Evolutionary conservation across 2,888 invertebrate species (phyloP).

Genomic region (Sepioteuthis lessoniana): DNA sequence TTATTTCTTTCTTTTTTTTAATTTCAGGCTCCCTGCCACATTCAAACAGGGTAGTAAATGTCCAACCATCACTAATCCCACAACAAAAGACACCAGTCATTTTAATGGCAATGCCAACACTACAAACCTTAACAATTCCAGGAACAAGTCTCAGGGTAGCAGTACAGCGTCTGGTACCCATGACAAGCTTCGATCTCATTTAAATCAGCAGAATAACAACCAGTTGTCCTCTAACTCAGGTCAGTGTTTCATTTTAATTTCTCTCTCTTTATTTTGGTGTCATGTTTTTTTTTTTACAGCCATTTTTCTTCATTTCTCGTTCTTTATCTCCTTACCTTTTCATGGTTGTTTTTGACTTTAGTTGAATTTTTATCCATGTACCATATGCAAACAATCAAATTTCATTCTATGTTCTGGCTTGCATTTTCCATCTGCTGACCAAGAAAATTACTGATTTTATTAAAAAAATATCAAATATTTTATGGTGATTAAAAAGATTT

Average conservation of each 20-base stretch:
- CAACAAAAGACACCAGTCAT: slow-evolving; percentile 58
- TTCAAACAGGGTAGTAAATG: slow-evolving; percentile 63
- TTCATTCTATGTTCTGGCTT: no score
- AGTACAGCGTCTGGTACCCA: slow-evolving; percentile 53
- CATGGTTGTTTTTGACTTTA: no score
- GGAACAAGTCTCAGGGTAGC: slow-evolving; percentile 54
- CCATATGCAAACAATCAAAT: no score
- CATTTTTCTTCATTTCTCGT: not conserved
- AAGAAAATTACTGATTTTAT: no score
- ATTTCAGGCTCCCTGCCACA: slow-evolving; percentile 68
- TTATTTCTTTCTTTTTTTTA: not conserved
- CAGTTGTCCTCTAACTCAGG: slow-evolving; percentile 52
- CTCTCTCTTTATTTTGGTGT: not conserved
- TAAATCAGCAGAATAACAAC: slow-evolving; percentile 63
- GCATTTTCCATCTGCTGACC: no score
- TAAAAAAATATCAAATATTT: no score
- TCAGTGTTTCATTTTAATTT: slow-evolving; percentile 36
- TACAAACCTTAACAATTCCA: slow-evolving; percentile 57
- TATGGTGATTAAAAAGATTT: no score
- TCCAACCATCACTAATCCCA: slow-evolving; percentile 63
- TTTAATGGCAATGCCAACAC: slow-evolving; percentile 51
- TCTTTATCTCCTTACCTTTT: no score
- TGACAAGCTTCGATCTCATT: slow-evolving; percentile 59
- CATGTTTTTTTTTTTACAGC: not conserved
- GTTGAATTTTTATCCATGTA: no score